phyloP scores from a whole-genome alignment of 2,113 vertebrate genomes.

The Pipra filicauda region DNA sequence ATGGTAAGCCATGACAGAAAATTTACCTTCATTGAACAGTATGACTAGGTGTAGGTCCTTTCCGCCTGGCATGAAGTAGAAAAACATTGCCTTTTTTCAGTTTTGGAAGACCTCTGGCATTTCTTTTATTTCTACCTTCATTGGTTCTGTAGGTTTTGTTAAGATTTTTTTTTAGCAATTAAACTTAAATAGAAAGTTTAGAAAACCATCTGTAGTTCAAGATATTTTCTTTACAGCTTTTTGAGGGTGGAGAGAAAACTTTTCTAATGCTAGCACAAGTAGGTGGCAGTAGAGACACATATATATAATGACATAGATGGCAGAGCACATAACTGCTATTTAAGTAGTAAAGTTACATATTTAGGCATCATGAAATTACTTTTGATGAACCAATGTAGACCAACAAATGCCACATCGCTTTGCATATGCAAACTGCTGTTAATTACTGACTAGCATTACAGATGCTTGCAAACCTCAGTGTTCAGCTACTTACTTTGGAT shows the following conservation, averaged over 20 bases:
- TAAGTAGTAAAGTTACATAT: background rate
- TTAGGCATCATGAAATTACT: background rate
- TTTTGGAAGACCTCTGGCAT: background rate
- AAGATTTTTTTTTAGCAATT: background rate
- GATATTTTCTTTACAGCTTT: background rate
- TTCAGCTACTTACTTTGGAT: background rate
- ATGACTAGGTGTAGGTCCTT: background rate
- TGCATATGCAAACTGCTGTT: background rate
- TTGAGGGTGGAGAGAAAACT: slow-evolving; percentile 15
- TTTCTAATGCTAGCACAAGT: background rate
- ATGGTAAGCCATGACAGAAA: background rate
- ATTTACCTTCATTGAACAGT: background rate
- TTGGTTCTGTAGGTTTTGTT: background rate
- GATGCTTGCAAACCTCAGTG: background rate
- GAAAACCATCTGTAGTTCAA: background rate
- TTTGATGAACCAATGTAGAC: background rate
- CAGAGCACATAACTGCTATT: background rate
- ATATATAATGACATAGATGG: background rate
- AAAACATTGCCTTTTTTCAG: background rate
- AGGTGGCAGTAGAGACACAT: slow-evolving; percentile 42
- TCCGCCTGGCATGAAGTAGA: background rate
- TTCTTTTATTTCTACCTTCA: background rate
- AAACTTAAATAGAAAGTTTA: background rate
- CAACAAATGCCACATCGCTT: background rate
- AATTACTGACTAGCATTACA: background rate